Conservation (phyloP, 2,797 vertebrate genomes). For the Thunnus albacares region DNA sequence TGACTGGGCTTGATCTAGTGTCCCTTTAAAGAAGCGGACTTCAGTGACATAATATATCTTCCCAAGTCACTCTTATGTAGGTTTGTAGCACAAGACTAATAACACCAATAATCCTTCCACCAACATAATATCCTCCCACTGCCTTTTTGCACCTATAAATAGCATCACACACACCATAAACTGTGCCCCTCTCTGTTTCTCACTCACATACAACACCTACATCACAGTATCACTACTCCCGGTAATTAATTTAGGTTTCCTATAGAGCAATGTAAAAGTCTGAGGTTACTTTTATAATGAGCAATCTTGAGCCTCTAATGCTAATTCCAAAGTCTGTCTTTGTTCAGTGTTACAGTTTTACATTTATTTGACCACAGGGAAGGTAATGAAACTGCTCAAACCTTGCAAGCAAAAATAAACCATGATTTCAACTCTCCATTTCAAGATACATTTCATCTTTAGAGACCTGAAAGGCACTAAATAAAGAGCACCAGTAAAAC, state of each 20-base stretch:
- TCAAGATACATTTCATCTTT: constrained; percentile 34
- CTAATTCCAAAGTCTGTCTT: constrained; percentile 43
- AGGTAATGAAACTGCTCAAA: constrained; percentile 43
- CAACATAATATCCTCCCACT: constrained; percentile 47
- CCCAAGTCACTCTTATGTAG: constrained; percentile 38
- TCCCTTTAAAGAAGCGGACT: constrained; percentile 44
- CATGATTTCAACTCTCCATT: constrained; percentile 34
- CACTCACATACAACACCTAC: constrained; percentile 38
- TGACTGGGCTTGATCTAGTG: constrained; percentile 44
- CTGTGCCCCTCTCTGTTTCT: constrained; percentile 16
- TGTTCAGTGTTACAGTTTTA: constrained; percentile 47
- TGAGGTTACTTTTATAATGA: constrained; percentile 39
- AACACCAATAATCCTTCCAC: constrained; percentile 64
- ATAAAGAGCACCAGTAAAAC: constrained; percentile 28
- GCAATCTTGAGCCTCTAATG: constrained; percentile 22
- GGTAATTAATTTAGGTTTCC: constrained; percentile 41
- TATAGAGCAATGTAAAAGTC: constrained; percentile 5
- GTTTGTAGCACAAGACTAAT: constrained; percentile 68
- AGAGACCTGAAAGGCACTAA: constrained; percentile 3
- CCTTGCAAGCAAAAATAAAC: constrained; percentile 47
- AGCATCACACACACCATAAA: constrained; percentile 38
- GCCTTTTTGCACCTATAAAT: constrained; percentile 51
- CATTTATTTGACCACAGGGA: constrained; percentile 50
- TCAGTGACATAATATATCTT: constrained; percentile 54
- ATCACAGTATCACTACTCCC: constrained; percentile 6